Evolutionary conservation across 1,140 invertebrate genomes (phyloP), one percentile per base, ranked within the genome.

Genomic region (Harpegnathos saltator): DNA sequence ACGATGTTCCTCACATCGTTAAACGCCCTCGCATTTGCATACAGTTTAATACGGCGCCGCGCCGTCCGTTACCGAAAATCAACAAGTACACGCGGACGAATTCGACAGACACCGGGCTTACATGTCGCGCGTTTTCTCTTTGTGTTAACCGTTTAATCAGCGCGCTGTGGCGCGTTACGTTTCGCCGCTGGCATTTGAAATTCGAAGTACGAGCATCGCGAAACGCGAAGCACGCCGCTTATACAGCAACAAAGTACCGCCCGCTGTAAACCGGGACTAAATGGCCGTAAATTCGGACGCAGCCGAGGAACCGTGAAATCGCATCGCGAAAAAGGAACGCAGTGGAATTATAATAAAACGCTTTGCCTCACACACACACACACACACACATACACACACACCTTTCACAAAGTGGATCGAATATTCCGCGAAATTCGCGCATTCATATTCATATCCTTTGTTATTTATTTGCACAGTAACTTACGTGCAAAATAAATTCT

Each of bases 11-110:
- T 48, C 63, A 69, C 63, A 58, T 78, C 75, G 63, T 78, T 68
- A 69, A 78, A 69, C 75, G 29, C 5, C 17, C 17, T 26, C 15
- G 29, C 62, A 78, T 78, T 78, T 78, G 74, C 74, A 78, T 78
- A 54, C 50, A 48, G 22, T 29, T 78, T 26, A 38, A 77, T 33
- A 78, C 22, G 59, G 4, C 56, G 58, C 7, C n/a, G 0, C 44
- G 26, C 9, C 29, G 38, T 19, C n/a, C 24, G 22, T 38, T n/a
- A 38, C 62, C 29, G 63, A 78, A 78, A 78, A 78, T 78, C 75
- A 78, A 78, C 75, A 78, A 78, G 63, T 78, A n/a, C 22, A 7
- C 22, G 22, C 17, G 75, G 52, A 78, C 24, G 33, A 33, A 58
- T 69, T 78, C 26, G 63, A 69, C 63, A 69, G 2, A 33, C 12